Evolutionary conservation across 2,888 invertebrate species (phyloP).

Genomic region (Coelogynopora nodosa): DNA sequence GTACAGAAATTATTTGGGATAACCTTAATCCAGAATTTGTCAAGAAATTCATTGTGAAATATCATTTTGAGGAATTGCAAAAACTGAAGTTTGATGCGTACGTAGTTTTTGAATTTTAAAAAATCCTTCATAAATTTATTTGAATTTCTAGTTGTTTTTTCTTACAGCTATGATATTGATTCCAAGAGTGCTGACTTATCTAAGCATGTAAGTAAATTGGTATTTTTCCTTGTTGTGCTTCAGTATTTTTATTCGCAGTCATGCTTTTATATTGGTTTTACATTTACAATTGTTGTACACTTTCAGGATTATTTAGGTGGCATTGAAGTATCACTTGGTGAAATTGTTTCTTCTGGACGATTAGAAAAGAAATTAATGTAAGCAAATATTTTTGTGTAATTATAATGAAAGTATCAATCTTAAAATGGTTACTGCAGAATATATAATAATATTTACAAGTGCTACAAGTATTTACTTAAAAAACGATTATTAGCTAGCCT

Average conservation of each 20-base stretch:
- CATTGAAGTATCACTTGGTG: slow-evolving; percentile 65
- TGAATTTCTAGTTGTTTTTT: background rate
- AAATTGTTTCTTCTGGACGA: slow-evolving; percentile 61
- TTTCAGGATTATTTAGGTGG: slow-evolving; percentile 63
- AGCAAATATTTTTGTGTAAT: no score
- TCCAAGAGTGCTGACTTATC: slow-evolving; percentile 54
- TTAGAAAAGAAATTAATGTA: slow-evolving; percentile 50
- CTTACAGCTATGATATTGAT: slow-evolving; percentile 56
- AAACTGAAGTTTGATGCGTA: slow-evolving; percentile 45
- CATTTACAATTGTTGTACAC: background rate
- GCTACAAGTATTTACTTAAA: background rate
- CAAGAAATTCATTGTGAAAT: slow-evolving; percentile 43
- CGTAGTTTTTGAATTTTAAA: no score
- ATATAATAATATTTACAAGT: background rate
- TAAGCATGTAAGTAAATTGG: slow-evolving; percentile 55
- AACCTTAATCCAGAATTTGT: slow-evolving; percentile 46
- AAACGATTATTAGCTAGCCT: background rate
- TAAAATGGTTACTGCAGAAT: no score
- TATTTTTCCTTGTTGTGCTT: background rate
- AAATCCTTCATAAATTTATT: background rate
- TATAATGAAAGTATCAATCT: no score
- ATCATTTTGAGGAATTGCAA: slow-evolving; percentile 45
- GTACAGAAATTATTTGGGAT: slow-evolving; percentile 45
- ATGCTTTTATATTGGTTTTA: background rate
- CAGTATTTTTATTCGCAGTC: background rate